These are phyloP conservation scores for Melitaea athalia DNA, from an alignment of 2,888 invertebrate species.

Conservation along the genomic window DNA sequence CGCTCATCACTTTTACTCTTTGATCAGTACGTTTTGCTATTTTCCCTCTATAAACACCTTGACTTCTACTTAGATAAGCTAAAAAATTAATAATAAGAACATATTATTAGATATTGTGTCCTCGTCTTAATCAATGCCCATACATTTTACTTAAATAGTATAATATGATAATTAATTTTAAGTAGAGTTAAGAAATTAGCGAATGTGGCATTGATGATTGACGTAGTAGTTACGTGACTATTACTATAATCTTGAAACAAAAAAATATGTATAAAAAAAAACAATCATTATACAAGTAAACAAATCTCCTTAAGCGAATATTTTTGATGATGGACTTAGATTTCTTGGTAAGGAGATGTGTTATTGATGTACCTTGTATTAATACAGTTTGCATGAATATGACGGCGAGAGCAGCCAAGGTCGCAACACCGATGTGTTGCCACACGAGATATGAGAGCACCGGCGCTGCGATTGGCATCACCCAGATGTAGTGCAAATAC, in stretches of 20 bases:
- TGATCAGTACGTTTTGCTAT: conserved; percentile 88
- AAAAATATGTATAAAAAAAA: too few species aligned
- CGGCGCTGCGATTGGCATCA: conserved; percentile 88
- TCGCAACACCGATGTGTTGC: conserved; percentile 71
- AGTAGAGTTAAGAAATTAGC: too few species aligned
- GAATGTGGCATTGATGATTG: too few species aligned
- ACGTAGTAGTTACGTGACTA: too few species aligned
- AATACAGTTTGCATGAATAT: conserved; percentile 84
- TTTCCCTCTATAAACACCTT: conserved; percentile 78
- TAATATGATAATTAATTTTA: too few species aligned
- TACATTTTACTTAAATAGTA: too few species aligned
- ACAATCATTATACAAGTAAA: background rate
- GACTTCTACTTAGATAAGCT: conserved; percentile 74
- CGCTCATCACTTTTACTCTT: conserved; percentile 89
- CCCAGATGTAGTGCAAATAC: conserved; percentile 89
- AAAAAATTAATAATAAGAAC: background rate
- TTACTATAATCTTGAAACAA: too few species aligned
- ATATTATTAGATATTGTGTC: too few species aligned
- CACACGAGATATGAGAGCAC: conserved; percentile 78
- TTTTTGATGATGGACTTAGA: too few species aligned
- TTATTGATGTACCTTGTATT: conserved; percentile 66
- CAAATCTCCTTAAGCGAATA: background rate
- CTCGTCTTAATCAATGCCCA: too few species aligned
- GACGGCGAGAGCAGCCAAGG: conserved; percentile 66
- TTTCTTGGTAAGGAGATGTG: too few species aligned